These are phyloP conservation scores for Pseudoatta argentina DNA, from an alignment of 1,140 invertebrate species.

Conservation along the genomic window DNA sequence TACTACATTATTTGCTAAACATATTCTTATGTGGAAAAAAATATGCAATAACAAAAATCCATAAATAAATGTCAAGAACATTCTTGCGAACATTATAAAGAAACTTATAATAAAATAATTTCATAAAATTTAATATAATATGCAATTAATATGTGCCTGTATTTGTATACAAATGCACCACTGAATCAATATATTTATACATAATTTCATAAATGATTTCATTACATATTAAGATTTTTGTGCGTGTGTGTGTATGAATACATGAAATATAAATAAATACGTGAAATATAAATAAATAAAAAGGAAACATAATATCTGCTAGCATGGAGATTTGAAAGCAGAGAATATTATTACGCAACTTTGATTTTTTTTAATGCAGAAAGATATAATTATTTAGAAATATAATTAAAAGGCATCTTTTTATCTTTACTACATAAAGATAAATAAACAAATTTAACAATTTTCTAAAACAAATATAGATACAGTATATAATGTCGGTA, in stretches of 20 bases:
- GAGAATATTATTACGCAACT: constrained; percentile 41
- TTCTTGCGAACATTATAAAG: constrained; percentile 16
- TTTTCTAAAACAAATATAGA: constrained; percentile 18
- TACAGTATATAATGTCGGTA: constrained; percentile 30
- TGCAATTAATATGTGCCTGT: not conserved
- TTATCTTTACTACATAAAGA: constrained; percentile 16
- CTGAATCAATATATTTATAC: not conserved
- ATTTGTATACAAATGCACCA: constrained; percentile 11
- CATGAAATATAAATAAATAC: constrained; percentile 46
- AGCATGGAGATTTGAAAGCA: constrained; percentile 67
- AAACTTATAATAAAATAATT: constrained; percentile 30
- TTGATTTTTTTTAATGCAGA: not conserved
- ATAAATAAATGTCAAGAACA: constrained; percentile 10
- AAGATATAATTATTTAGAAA: constrained; percentile 31
- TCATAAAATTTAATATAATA: not conserved
- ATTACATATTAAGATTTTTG: constrained; percentile 54
- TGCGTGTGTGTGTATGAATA: constrained; percentile 70
- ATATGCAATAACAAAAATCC: constrained; percentile 21
- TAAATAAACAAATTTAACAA: constrained; percentile 3
- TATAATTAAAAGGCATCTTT: constrained; percentile 14
- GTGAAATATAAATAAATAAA: constrained; percentile 38
- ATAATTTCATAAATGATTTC: not conserved
- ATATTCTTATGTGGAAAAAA: constrained; percentile 31
- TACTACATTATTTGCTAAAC: constrained; percentile 37
- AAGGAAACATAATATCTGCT: not conserved